Evolutionary conservation across 1,140 invertebrate species (phyloP), one percentile per base, ranked within the genome.

Genomic region (Mycetomoellerius zeteki): DNA sequence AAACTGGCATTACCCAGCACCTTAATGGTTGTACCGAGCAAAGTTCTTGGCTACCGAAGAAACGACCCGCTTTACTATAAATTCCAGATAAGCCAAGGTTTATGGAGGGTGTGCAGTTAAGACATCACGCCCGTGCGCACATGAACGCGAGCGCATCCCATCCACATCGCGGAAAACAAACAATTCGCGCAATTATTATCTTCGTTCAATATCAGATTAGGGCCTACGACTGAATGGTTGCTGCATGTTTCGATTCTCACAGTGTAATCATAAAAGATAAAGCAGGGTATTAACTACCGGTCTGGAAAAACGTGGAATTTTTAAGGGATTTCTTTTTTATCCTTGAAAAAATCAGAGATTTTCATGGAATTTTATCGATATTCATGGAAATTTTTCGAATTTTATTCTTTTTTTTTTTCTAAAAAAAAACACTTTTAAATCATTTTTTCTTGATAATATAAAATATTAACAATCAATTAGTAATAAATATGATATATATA

Each of bases 61-160:
- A 93, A 92, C 88, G 88, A 92, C 81, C 78, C 87, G 90, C 58
- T 92, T 92, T 89, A 88, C 92, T 89, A 91, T 93, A 92, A 93
- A 92, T 92, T 92, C 87, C 89, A 89, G 92, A 92, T 93, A 92
- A 93, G 91, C 91, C 86, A 73, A 93, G 89, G 88, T 93, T 93
- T 92, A 92, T 84, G 90, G 62, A 37, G 62, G 76, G 76, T 33
- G 54, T 64, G 75, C 64, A 86, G 82, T 91, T 91, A 91, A 91
- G 87, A 87, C 87, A 52, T 86, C 73, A 62, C n/a, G 60, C 27
- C 19, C 30, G 50, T 16, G 64, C 65, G 50, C 37, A 58, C 69
- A 64, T 19, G 52, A 84, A 64, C 56, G 64, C 65, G 54, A 76
- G 33, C 43, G 16, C 50, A 85, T 56, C 37, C 71, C 84, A 52